Conservation (phyloP, 2,113 vertebrate species). For the Pavo muticus region DNA sequence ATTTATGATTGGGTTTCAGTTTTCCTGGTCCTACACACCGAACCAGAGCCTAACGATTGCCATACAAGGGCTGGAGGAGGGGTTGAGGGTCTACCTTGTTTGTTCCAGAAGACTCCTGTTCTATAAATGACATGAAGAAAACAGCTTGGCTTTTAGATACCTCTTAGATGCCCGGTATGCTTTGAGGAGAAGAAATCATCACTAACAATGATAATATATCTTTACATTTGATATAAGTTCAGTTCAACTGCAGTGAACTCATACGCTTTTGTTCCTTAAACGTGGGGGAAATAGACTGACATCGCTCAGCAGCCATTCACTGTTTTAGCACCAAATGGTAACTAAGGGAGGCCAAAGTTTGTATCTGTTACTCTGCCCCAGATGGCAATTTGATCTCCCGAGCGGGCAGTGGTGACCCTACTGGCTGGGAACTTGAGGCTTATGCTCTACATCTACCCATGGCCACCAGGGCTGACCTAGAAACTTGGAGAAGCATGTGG, state of each 20-base stretch:
- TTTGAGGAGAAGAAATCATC: background rate
- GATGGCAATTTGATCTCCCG: background rate
- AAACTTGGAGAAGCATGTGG: background rate
- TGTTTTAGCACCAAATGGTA: background rate
- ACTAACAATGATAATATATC: background rate
- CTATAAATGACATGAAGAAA: background rate
- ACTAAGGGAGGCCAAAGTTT: background rate
- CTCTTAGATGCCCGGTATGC: background rate
- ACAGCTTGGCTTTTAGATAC: background rate
- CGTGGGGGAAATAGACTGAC: background rate
- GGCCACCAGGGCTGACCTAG: background rate
- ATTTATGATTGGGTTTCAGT: background rate
- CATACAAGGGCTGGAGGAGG: background rate
- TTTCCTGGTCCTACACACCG: background rate
- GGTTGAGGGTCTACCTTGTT: background rate
- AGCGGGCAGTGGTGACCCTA: background rate
- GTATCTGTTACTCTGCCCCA: background rate
- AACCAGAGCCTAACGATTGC: background rate
- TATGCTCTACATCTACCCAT: background rate
- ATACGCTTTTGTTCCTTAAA: background rate
- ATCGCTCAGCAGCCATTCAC: conserved; percentile 23
- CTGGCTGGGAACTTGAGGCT: background rate
- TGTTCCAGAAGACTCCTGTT: background rate
- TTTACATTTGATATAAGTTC: background rate
- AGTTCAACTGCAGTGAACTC: background rate